Base-by-base conservation (phyloP, 2,888 invertebrate genomes). In the Lasioglossum calceatum region DNA sequence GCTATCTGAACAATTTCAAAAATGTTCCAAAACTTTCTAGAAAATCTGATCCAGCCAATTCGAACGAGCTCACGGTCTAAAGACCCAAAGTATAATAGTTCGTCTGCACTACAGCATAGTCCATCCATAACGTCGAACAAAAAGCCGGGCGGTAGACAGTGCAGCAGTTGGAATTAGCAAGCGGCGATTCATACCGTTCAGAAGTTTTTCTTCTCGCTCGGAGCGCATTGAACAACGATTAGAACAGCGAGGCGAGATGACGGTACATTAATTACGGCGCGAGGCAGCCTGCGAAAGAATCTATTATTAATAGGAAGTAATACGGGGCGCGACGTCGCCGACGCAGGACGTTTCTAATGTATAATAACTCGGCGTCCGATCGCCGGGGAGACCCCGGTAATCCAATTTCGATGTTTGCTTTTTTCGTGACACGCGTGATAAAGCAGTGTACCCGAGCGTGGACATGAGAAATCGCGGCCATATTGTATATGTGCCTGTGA, bases 401-500 rank as follows among this genome's bases (percentile, higher is more conserved):
- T 85, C 86, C 86, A 86, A 86, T 87, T 82, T 82, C 80, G 79
- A 81, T 77, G 86, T 86, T 87, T 87, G 82, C 77, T 86, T 77
- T 81, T 70, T 72, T 76, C 76, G 82, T 61, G 82, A 86, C 81
- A 73, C 78, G 76, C 72, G 82, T 85, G 86, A 82, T 79, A 86
- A 85, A 86, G 79, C 86, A 73, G 67, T 79, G 81, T 86, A 86
- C 78, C 81, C 82, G 86, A 85, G 81, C 86, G 86, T 79, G 86
- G 86, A 81, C 86, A 76, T 86, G 86, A 86, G 81, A 82, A 86
- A 86, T 86, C 82, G 82, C 58, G 76, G 70, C 78, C 82, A 86
- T 87, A 87, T 86, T 82, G 86, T 87, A 77, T 86, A 86, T 85
- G 85, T 74, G 85, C 80, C 82, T 87, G 86, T 87, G 86, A 87